These are phyloP conservation scores for Lepeophtheirus nordmannii DNA, from an alignment of 2,888 invertebrate genomes.

Conservation along the genomic window DNA sequence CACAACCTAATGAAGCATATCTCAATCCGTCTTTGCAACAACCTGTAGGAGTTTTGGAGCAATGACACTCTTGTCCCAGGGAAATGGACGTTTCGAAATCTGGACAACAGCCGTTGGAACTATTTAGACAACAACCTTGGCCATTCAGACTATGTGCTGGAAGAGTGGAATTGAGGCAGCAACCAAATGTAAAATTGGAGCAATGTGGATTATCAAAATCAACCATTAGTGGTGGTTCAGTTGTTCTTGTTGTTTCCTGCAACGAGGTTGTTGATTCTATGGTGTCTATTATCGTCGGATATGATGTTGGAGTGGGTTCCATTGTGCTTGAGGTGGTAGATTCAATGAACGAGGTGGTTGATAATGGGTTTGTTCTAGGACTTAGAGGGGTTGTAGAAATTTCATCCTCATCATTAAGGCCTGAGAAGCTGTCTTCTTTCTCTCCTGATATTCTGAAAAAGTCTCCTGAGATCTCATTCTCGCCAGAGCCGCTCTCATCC, in stretches of 20 bases:
- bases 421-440: conserved; percentile 25
- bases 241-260: neutral
- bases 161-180: conserved; percentile 12
- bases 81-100: conserved; percentile 62
- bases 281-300: neutral
- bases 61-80: conserved; percentile 55
- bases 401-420: conserved; percentile 34
- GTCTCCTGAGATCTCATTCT: neutral
- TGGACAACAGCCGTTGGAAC: conserved; percentile 44
- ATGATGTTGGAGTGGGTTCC: neutral
- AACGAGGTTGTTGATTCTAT: neutral
- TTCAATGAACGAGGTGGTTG: neutral
- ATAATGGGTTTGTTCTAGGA: neutral
- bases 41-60: conserved; percentile 33
- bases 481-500: neutral
- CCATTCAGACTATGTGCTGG: conserved; percentile 11
- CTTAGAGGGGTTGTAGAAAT: neutral
- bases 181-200: neutral
- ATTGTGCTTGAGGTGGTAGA: neutral
- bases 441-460: neutral
- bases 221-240: neutral
- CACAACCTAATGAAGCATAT: neutral
- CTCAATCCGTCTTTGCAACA: neutral
- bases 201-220: conserved; percentile 31
- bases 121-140: conserved; percentile 31